Evolutionary conservation across 2,797 vertebrate genomes (phyloP).

Genomic region (Schizopygopsis malacanthus): DNA sequence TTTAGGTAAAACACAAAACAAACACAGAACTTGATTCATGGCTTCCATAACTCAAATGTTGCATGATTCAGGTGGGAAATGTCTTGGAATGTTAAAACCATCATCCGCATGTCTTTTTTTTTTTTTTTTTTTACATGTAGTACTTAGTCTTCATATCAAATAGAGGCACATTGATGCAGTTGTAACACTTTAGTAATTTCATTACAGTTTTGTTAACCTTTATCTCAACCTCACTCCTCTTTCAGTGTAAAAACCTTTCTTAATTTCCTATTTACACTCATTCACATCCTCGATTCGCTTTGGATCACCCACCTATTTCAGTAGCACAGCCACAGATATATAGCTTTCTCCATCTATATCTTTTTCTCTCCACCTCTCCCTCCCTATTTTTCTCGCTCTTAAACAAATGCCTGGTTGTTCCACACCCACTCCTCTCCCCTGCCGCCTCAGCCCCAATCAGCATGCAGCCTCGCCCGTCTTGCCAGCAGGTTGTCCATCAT

Average conservation of each 20-base stretch:
- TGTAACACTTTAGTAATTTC: neutral
- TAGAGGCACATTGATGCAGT: neutral
- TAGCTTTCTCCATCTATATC: constrained; percentile 54
- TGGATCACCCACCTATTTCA: constrained; percentile 28
- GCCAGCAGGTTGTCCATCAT: constrained; percentile 79
- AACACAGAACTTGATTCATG: neutral
- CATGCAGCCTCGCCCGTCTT: constrained; percentile 58
- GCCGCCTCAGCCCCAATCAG: constrained; percentile 54
- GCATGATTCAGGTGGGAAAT: neutral
- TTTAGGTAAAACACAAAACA: neutral
- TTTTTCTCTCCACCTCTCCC: constrained; percentile 30
- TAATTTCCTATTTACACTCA: neutral
- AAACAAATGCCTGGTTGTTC: constrained; percentile 30
- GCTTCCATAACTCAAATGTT: neutral
- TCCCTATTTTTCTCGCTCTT: constrained; percentile 18
- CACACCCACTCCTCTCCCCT: constrained; percentile 49
- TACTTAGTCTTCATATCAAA: neutral
- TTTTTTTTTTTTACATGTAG: neutral
- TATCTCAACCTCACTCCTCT: neutral
- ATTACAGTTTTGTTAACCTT: neutral
- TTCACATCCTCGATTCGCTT: neutral
- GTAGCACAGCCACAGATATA: constrained; percentile 65
- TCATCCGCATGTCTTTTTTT: neutral
- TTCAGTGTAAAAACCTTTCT: constrained; percentile 8
- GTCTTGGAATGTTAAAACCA: neutral